Evolutionary conservation across 2,888 invertebrate genomes (phyloP).

Genomic region (Cryptocheilus praepositus): DNA sequence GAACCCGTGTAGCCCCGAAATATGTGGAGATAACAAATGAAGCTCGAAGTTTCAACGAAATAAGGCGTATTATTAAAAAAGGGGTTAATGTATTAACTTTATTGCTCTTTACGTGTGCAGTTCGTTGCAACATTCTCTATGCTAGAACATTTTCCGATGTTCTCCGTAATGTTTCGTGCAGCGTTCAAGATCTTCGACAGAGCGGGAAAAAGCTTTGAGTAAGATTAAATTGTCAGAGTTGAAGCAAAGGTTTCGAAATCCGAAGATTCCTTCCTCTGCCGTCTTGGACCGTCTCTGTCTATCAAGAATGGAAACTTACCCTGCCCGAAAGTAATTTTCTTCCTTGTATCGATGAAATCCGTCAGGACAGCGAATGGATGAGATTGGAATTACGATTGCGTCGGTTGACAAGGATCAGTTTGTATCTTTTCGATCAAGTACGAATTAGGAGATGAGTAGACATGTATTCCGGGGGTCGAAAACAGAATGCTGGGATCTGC

Average conservation of each 20-base stretch:
- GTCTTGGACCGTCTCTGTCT: background rate
- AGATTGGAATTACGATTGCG: background rate
- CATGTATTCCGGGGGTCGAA: background rate
- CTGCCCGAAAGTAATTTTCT: background rate
- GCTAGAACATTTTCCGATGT: too few relatives aligned
- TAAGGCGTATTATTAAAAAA: too few relatives aligned
- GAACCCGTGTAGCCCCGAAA: too few relatives aligned
- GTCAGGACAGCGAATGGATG: constrained; percentile 1
- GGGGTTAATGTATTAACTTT: too few relatives aligned
- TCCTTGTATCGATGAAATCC: constrained; percentile 3
- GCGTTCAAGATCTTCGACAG: too few relatives aligned
- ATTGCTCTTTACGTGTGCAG: too few relatives aligned
- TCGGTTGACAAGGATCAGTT: background rate
- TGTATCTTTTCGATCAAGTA: background rate
- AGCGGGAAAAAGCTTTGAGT: background rate
- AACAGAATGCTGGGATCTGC: background rate
- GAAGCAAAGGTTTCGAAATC: background rate
- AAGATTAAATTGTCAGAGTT: background rate
- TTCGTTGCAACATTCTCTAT: too few relatives aligned
- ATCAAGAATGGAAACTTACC: background rate
- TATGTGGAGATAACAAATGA: too few relatives aligned
- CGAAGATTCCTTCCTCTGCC: background rate
- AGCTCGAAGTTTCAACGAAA: too few relatives aligned
- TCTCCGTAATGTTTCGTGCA: too few relatives aligned
- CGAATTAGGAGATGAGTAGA: background rate